Percentiles rank a stretch among this genome's conserved stretches.
Evolutionary conservation across 2,888 invertebrate genomes (phyloP).

Genomic region (Spodoptera picta): DNA sequence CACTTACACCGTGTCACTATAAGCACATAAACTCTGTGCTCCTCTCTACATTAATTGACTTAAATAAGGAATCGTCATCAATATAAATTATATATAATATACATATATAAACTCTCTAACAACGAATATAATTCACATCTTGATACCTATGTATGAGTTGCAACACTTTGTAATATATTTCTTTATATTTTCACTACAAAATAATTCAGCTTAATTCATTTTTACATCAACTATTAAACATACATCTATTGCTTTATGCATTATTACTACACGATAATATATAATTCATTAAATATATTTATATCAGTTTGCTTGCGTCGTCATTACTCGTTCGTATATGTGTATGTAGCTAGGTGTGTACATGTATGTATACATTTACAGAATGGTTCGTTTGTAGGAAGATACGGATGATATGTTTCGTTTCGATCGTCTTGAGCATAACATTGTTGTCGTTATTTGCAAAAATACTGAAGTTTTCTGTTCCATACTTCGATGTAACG

Average conservation of each 20-base stretch:
- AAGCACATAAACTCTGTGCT: slow-evolving; percentile 70
- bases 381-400: slow-evolving; percentile 66
- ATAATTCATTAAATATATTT: slow-evolving; percentile 38
- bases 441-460: slow-evolving; percentile 56
- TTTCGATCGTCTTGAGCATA: slow-evolving; percentile 66
- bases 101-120: slow-evolving; percentile 71
- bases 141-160: slow-evolving; percentile 86
- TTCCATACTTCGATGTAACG: slow-evolving; percentile 66
- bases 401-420: slow-evolving; percentile 65
- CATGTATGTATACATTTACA: slow-evolving; percentile 57
- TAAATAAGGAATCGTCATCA: slow-evolving; percentile 86
- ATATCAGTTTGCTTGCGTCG: slow-evolving; percentile 48
- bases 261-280: slow-evolving; percentile 50
- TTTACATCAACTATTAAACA: slow-evolving; percentile 68
- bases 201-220: slow-evolving; percentile 70
- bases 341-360: slow-evolving; percentile 36
- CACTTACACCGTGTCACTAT: slow-evolving; percentile 57
- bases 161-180: slow-evolving; percentile 58
- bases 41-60: slow-evolving; percentile 84
- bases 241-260: slow-evolving; percentile 69
- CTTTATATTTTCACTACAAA: slow-evolving; percentile 65
- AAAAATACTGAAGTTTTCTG: slow-evolving; percentile 62
- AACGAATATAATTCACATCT: slow-evolving; percentile 73
- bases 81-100: slow-evolving; percentile 68
- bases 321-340: slow-evolving; percentile 41